phyloP scores from a whole-genome alignment of 2,888 invertebrate species.

The Patella depressa region DNA sequence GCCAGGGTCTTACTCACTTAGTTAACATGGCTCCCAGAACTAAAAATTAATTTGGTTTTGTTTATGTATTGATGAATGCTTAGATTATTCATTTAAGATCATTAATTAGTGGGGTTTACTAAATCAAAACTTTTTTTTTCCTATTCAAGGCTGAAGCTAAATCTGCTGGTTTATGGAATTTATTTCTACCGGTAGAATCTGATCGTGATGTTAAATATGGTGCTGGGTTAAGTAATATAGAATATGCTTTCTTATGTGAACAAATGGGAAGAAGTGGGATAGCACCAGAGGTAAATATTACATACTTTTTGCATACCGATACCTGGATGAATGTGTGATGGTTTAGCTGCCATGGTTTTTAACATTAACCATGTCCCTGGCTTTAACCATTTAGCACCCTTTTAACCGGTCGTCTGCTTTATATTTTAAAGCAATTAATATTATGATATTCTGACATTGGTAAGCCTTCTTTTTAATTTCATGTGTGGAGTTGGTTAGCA shows the following conservation, averaged over 20 bases:
- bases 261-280: constrained; percentile 70
- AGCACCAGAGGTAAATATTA: constrained; percentile 68
- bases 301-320: neutral
- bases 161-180: constrained; percentile 71
- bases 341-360: neutral
- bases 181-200: constrained; percentile 71
- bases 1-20: too few species aligned
- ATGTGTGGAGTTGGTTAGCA: too few species aligned
- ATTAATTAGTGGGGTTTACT: too few species aligned
- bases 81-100: too few species aligned
- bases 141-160: constrained; percentile 67
- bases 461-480: too few species aligned
- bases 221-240: constrained; percentile 71
- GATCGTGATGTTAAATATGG: constrained; percentile 67
- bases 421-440: too few species aligned
- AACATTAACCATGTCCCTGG: neutral
- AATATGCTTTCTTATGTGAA: constrained; percentile 73
- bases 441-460: too few species aligned
- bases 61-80: too few species aligned
- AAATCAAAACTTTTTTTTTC: neutral
- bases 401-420: neutral
- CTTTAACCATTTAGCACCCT: neutral
- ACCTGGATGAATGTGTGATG: neutral
- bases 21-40: too few species aligned
- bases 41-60: too few species aligned